Percentiles rank a stretch among this genome's conserved stretches.
Conservation (phyloP, 1,140 invertebrate genomes). For the Drosophila mayri region DNA sequence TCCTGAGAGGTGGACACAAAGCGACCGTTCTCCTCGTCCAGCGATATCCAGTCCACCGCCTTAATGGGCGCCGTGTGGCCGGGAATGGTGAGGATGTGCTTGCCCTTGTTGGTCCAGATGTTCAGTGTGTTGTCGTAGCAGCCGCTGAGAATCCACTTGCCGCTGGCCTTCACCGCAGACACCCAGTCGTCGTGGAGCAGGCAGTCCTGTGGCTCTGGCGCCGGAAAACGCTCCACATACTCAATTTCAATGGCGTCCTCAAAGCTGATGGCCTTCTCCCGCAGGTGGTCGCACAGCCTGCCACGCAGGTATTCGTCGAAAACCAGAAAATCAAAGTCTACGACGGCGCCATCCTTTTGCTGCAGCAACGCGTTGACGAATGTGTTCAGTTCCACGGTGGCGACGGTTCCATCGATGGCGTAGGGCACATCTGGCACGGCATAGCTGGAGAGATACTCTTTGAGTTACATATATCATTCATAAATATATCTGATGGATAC, state of each 20-base stretch:
- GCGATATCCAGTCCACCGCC: slow-evolving; percentile 93
- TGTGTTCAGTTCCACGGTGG: slow-evolving; percentile 90
- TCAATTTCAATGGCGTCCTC: slow-evolving; percentile 94
- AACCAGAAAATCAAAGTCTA: slow-evolving; percentile 96
- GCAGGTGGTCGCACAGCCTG: slow-evolving; percentile 87
- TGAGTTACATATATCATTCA: background rate
- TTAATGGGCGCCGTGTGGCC: slow-evolving; percentile 95
- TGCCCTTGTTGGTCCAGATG: slow-evolving; percentile 94
- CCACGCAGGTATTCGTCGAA: slow-evolving; percentile 91
- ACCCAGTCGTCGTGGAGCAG: slow-evolving; percentile 98
- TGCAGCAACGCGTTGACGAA: slow-evolving; percentile 92
- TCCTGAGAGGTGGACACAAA: slow-evolving; percentile 97
- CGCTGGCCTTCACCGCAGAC: slow-evolving; percentile 90
- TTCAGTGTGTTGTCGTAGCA: slow-evolving; percentile 97
- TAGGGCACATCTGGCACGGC: slow-evolving; percentile 94
- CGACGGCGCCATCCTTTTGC: slow-evolving; percentile 79
- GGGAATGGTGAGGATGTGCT: slow-evolving; percentile 92
- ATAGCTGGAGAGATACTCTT: slow-evolving; percentile 88
- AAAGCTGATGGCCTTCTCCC: slow-evolving; percentile 88
- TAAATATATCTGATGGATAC: slow-evolving; percentile 87
- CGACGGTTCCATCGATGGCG: slow-evolving; percentile 90
- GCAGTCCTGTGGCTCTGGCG: slow-evolving; percentile 95
- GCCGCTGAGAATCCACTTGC: slow-evolving; percentile 95
- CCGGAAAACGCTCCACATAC: slow-evolving; percentile 94
- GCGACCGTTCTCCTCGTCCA: slow-evolving; percentile 87